These are phyloP conservation scores for Girardinichthys multiradiatus DNA, from an alignment of 2,113 vertebrate genomes.

Conservation along the genomic window DNA sequence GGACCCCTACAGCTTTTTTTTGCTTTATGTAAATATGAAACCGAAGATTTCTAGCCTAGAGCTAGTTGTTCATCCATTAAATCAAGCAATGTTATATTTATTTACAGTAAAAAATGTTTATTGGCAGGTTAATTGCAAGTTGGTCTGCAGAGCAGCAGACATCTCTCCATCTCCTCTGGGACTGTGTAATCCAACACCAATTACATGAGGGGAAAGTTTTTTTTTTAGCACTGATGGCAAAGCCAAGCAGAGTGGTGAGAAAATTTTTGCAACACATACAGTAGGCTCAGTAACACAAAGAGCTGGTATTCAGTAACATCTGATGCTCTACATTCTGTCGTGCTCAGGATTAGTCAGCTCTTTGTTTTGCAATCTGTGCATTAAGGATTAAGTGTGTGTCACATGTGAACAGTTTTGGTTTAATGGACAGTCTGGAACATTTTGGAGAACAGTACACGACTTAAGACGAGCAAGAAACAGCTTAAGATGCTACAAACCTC, in stretches of 20 bases:
- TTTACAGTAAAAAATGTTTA: conserved; percentile 34
- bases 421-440: conserved; percentile 15
- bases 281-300: conserved; percentile 43
- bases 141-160: conserved; percentile 13
- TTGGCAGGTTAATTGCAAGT: conserved; percentile 58
- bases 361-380: conserved; percentile 50
- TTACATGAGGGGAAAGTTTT: conserved; percentile 39
- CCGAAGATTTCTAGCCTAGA: background rate
- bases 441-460: conserved; percentile 5
- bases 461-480: background rate
- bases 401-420: conserved; percentile 30
- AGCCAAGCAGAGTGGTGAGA: conserved; percentile 17
- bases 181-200: conserved; percentile 3
- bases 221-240: conserved; percentile 15
- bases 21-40: background rate
- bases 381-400: conserved; percentile 29
- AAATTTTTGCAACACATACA: conserved; percentile 17
- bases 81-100: conserved; percentile 16
- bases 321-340: conserved; percentile 42
- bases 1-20: background rate
- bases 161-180: conserved; percentile 10
- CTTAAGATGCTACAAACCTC: conserved; percentile 6
- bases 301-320: conserved; percentile 23
- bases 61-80: conserved; percentile 37
- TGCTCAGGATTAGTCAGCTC: conserved; percentile 32